These are phyloP conservation scores for Nemapogon koenigi DNA, from an alignment of 2,888 invertebrate species.

Conservation along the genomic window DNA sequence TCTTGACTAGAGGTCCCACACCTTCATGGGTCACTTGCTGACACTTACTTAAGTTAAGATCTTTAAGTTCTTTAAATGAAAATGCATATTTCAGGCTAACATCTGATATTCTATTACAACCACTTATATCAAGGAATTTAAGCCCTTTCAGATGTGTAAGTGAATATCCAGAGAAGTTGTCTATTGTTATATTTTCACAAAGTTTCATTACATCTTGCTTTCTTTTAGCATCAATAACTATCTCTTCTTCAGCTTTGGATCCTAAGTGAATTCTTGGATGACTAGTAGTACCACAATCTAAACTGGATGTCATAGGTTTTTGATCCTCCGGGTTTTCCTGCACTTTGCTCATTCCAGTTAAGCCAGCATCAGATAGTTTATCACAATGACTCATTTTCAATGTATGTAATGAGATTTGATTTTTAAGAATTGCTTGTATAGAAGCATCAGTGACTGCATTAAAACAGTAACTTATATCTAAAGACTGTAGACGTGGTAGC, in stretches of 20 bases:
- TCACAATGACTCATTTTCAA: slow-evolving; percentile 72
- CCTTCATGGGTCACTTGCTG: slow-evolving; percentile 73
- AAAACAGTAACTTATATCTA: slow-evolving; percentile 74
- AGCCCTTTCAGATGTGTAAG: slow-evolving; percentile 62
- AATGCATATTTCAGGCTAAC: slow-evolving; percentile 73
- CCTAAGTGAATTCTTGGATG: slow-evolving; percentile 63
- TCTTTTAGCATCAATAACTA: slow-evolving; percentile 69
- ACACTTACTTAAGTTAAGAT: slow-evolving; percentile 70
- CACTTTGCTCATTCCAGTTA: slow-evolving; percentile 70
- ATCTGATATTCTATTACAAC: slow-evolving; percentile 76
- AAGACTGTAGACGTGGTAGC: slow-evolving; percentile 59
- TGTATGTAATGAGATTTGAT: slow-evolving; percentile 63
- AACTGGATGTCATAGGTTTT: slow-evolving; percentile 33
- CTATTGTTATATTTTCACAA: slow-evolving; percentile 59
- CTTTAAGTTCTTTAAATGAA: slow-evolving; percentile 67
- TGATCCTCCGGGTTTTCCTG: slow-evolving; percentile 29
- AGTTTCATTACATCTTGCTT: slow-evolving; percentile 69
- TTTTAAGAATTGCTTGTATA: slow-evolving; percentile 71
- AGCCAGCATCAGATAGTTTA: slow-evolving; percentile 72
- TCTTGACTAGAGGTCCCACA: slow-evolving; percentile 66
- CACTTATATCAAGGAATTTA: slow-evolving; percentile 67
- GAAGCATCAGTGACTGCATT: slow-evolving; percentile 74
- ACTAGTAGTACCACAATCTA: slow-evolving; percentile 25
- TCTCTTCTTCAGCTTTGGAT: slow-evolving; percentile 73
- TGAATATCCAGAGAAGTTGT: slow-evolving; percentile 53